Percentiles rank a stretch among this genome's conserved stretches.
Conservation (phyloP, 1,140 invertebrate genomes). For the Cherax destructor region DNA sequence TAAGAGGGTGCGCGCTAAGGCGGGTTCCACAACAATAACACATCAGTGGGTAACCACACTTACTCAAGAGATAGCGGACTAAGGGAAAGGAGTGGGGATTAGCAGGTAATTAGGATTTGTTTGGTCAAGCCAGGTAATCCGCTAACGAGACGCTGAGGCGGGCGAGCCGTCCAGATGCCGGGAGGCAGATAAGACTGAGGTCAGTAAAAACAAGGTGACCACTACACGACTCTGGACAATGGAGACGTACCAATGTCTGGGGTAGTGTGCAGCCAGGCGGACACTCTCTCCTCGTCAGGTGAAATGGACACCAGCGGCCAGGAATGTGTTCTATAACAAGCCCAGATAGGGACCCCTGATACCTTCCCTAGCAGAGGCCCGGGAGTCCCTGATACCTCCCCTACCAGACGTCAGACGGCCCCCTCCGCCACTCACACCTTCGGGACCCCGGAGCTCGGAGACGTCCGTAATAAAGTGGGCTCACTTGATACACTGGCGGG, state of each 20-base stretch:
- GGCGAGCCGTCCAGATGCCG: not conserved
- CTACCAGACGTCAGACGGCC: no score
- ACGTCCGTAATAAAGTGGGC: not conserved
- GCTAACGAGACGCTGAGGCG: conserved; percentile 32
- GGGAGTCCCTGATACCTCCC: no score
- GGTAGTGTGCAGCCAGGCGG: conserved; percentile 6
- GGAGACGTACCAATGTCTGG: not conserved
- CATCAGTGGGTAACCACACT: not conserved
- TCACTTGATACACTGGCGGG: not conserved
- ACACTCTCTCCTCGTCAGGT: conserved; percentile 11
- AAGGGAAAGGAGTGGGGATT: not conserved
- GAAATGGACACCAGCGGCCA: conserved; percentile 43
- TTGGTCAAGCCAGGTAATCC: conserved; percentile 45
- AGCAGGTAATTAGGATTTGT: conserved; percentile 46
- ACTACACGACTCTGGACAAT: not conserved
- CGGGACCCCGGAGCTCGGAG: no score
- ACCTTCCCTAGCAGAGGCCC: not conserved
- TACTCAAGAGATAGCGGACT: not conserved
- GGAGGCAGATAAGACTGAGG: not conserved
- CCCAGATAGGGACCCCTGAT: conserved; percentile 35
- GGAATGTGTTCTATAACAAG: conserved; percentile 59
- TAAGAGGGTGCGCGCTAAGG: no score
- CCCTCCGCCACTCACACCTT: no score
- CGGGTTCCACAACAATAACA: no score
- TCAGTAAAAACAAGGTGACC: not conserved